Conservation (phyloP, 1,140 invertebrate genomes). For the Daktulosphaira vitifoliae region DNA sequence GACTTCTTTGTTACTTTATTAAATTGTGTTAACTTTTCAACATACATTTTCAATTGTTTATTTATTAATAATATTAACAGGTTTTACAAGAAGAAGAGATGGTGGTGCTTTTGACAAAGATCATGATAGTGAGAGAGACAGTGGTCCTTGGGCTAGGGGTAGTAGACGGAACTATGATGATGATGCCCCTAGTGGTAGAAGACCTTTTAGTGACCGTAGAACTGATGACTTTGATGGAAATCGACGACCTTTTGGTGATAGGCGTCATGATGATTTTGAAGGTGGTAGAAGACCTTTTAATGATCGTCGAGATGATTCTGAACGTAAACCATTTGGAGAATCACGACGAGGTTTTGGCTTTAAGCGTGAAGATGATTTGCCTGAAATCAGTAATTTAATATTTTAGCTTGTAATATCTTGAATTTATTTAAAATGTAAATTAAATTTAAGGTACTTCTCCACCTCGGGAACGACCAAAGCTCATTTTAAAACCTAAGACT, state of each 20-base stretch:
- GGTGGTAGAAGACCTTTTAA: slow-evolving; percentile 15
- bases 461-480: slow-evolving; percentile 9
- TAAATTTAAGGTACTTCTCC: slow-evolving; percentile 28
- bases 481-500: slow-evolving; percentile 35
- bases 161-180: slow-evolving; percentile 2
- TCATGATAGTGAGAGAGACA: slow-evolving; percentile 17
- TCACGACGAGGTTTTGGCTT: slow-evolving; percentile 23
- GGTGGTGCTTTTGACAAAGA: slow-evolving; percentile 32
- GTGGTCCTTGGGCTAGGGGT: slow-evolving; percentile 21
- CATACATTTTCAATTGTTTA: too few species aligned
- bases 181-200: slow-evolving; percentile 6
- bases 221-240: background rate
- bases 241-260: slow-evolving; percentile 16
- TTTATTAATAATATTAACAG: background rate
- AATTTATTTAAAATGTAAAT: background rate
- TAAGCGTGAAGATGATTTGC: slow-evolving; percentile 28
- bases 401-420: too few species aligned
- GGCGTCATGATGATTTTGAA: slow-evolving; percentile 8
- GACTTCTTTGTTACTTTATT: background rate
- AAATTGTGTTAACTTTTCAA: background rate
- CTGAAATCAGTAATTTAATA: slow-evolving; percentile 15
- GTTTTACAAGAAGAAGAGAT: slow-evolving; percentile 10
- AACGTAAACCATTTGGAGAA: slow-evolving; percentile 23
- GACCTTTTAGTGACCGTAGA: slow-evolving; percentile 4
- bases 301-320: slow-evolving; percentile 15